Base-by-base conservation (phyloP, 2,888 invertebrate species). In the Salpingus planirostris region DNA sequence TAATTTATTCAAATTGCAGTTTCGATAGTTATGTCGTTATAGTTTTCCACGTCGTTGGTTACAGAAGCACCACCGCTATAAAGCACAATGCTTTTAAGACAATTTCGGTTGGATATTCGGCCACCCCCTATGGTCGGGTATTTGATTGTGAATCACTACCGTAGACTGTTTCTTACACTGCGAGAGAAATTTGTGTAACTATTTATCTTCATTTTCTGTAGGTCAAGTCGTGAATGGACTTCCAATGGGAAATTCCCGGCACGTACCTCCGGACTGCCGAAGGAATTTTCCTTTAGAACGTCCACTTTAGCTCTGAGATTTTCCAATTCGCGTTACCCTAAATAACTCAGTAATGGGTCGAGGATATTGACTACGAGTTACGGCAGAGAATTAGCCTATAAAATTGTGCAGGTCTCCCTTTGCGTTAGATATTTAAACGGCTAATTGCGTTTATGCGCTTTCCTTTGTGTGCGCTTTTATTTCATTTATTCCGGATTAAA, bases 301-400 rank as follows among this genome's bases (percentile, higher is more conserved):
- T 49, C 42, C 46, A 40, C 42, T 46, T 48, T 40, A 42, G 44
- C 32, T 38, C 31, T 33, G 37, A 46, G 48, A 51, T 52, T 52
- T 49, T 47, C 42, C 47, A 35, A 37, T 44, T 42, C 35, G 32
- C 30, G 38, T 39, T 41, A 14, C 36, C 25, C 35, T 34, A 41
- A 43, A 43, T 35, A 30, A 37, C 34, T 35, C 23, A 29, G 33
- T 33, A 40, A 40, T 36, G 33, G 40, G 8, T 15, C 18, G 21
- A 22, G 32, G 32, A 29, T 39, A 33, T 39, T 28, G 32, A 32
- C 29, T 26, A 26, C 26, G 21, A 36, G 27, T 31, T 32, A 32
- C 25, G 10, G 18, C 11, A 12, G 24, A n/a, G 8, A 18, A 33
- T 26, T 29, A 32, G 26, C 25, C 25, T 25, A 15, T 15, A 24